A percentile compares a stretch with the other conserved stretches of the same genome.
Evolutionary conservation across 1,140 invertebrate species (phyloP).

Genomic region (Papilio glaucus): DNA sequence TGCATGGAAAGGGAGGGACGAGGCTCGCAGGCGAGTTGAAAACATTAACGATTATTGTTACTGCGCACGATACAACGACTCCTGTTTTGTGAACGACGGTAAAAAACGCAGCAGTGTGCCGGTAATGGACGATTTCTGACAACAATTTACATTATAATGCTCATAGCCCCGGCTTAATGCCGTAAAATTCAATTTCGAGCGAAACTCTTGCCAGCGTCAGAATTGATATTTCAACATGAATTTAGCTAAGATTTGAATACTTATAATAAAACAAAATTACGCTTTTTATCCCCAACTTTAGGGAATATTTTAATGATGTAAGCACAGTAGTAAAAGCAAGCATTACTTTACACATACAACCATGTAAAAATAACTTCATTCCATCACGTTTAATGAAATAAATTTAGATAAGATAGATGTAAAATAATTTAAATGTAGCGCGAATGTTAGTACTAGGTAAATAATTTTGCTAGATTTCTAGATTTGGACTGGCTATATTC

Average conservation of each 20-base stretch:
- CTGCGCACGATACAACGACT: slow-evolving; percentile 39
- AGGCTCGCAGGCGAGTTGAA: slow-evolving; percentile 29
- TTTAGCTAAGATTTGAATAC: slow-evolving; percentile 10
- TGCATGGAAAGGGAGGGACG: slow-evolving; percentile 1
- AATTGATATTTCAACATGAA: slow-evolving; percentile 37
- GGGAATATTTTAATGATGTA: neutral
- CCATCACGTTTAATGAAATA: no score
- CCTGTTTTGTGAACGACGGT: slow-evolving; percentile 39
- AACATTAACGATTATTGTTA: slow-evolving; percentile 42
- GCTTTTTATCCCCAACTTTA: neutral
- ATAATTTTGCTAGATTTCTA: neutral
- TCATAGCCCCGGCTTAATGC: slow-evolving; percentile 8
- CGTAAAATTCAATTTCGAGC: slow-evolving; percentile 29
- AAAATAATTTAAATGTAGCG: neutral
- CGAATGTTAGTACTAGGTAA: neutral
- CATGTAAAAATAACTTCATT: neutral
- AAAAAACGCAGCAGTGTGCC: slow-evolving; percentile 38
- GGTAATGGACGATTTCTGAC: slow-evolving; percentile 40
- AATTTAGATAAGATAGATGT: neutral
- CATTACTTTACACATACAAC: neutral
- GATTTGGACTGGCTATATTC: neutral
- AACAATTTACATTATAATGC: slow-evolving; percentile 38
- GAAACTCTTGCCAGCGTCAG: slow-evolving; percentile 23
- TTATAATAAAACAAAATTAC: slow-evolving; percentile 7
- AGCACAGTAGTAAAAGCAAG: no score